phyloP scores from a whole-genome alignment of 1,140 invertebrate genomes.

The Akabosia matsudoensis region DNA sequence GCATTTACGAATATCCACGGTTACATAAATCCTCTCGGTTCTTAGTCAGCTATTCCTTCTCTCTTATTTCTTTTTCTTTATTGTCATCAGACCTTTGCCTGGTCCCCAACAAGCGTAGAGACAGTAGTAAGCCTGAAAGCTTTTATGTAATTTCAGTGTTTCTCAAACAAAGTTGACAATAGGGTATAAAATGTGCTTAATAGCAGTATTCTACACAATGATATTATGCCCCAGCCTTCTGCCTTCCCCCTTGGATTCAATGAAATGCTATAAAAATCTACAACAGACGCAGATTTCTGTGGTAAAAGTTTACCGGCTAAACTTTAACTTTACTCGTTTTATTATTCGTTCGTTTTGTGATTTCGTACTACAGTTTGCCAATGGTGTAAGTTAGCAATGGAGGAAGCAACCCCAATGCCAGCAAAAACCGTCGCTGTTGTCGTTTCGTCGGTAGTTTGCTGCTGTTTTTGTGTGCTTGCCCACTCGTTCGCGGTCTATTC shows the following conservation, averaged over 20 bases:
- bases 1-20: neutral
- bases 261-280: no score
- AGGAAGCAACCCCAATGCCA: no score
- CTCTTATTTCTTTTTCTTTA: neutral
- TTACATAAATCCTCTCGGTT: no score
- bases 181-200: neutral
- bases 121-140: no score
- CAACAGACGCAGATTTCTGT: neutral
- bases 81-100: no score
- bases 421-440: neutral
- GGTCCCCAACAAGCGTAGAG: no score
- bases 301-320: neutral
- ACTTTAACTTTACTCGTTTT: neutral
- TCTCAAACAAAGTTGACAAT: neutral
- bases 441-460: neutral
- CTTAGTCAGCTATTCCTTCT: no score
- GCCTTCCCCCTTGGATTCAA: no score
- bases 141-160: neutral
- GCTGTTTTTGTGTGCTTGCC: neutral
- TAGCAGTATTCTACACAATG: neutral
- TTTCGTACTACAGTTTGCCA: no score
- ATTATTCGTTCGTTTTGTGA: neutral
- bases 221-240: no score
- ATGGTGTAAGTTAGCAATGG: no score
- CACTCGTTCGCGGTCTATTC: neutral